Evolutionary conservation across 1,140 invertebrate genomes (phyloP).

Genomic region (Tetramorium simillimum): DNA sequence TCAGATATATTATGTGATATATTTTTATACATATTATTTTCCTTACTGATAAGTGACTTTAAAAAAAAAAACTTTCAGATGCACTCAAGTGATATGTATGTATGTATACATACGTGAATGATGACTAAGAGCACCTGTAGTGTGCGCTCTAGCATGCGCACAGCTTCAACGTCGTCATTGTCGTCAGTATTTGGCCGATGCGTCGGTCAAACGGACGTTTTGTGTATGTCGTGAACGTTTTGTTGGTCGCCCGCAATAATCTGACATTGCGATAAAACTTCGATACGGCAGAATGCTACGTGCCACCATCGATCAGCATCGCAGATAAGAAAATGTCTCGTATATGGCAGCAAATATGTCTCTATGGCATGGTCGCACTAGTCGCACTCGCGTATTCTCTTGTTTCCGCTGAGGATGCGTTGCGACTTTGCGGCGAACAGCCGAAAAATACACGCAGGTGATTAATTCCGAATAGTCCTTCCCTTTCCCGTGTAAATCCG

Average conservation of each 20-base stretch:
- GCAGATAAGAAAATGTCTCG: slow-evolving; percentile 54
- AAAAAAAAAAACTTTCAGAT: too few species aligned
- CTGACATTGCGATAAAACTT: slow-evolving; percentile 30
- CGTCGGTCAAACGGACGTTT: neutral
- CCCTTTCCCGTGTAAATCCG: neutral
- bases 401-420: slow-evolving; percentile 16
- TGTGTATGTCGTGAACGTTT: neutral
- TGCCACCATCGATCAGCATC: neutral
- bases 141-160: neutral
- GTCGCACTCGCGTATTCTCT: neutral
- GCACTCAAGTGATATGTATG: too few species aligned
- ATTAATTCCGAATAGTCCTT: neutral
- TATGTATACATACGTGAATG: too few species aligned
- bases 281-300: slow-evolving; percentile 39
- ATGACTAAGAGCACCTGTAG: too few species aligned
- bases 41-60: too few species aligned
- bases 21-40: too few species aligned
- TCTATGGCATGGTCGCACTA: neutral
- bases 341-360: slow-evolving; percentile 23
- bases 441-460: slow-evolving; percentile 65
- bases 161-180: neutral
- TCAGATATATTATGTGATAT: too few species aligned
- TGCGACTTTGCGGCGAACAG: slow-evolving; percentile 57
- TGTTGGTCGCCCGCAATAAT: neutral
- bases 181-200: too few species aligned